A percentile compares a stretch with the other conserved stretches of the same genome.
Evolutionary conservation across 2,888 invertebrate genomes (phyloP).

Genomic region (Thecocarcelia acutangulata): DNA sequence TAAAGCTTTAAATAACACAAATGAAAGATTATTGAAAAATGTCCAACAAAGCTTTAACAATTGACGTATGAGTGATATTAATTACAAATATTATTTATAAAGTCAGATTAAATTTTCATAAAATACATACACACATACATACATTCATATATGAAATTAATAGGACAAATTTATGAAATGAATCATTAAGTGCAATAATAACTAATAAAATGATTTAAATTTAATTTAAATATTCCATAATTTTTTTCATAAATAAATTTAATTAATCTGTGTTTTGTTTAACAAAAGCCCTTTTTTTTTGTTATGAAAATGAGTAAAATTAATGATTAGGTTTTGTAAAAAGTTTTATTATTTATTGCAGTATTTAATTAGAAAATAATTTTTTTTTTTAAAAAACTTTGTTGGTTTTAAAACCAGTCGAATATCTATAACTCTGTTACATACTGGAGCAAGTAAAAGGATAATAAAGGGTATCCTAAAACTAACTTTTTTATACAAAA

Average conservation of each 20-base stretch:
- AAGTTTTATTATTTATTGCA: too few relatives aligned
- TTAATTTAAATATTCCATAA: background rate
- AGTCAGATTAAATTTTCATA: constrained; percentile 22
- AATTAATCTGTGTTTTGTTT: background rate
- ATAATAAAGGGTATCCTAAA: too few relatives aligned
- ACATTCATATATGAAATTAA: constrained; percentile 18
- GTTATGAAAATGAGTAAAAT: too few relatives aligned
- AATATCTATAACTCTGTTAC: too few relatives aligned
- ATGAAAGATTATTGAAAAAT: constrained; percentile 8
- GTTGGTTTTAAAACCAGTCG: too few relatives aligned
- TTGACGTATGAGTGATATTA: constrained; percentile 52
- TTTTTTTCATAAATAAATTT: background rate
- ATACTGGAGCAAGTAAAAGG: too few relatives aligned
- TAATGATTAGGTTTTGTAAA: too few relatives aligned
- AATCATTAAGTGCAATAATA: background rate
- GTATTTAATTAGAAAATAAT: too few relatives aligned
- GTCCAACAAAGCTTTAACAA: background rate
- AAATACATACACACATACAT: too few relatives aligned
- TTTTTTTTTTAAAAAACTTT: too few relatives aligned
- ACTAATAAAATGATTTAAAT: constrained; percentile 26
- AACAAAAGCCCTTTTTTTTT: background rate
- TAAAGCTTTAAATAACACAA: constrained; percentile 29
- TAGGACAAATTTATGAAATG: background rate
- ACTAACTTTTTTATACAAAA: too few relatives aligned
- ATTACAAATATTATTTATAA: constrained; percentile 43